Evolutionary conservation across 2,888 invertebrate genomes (phyloP), one percentile per base, ranked within the genome.

Genomic region (Camponotus fellah): DNA sequence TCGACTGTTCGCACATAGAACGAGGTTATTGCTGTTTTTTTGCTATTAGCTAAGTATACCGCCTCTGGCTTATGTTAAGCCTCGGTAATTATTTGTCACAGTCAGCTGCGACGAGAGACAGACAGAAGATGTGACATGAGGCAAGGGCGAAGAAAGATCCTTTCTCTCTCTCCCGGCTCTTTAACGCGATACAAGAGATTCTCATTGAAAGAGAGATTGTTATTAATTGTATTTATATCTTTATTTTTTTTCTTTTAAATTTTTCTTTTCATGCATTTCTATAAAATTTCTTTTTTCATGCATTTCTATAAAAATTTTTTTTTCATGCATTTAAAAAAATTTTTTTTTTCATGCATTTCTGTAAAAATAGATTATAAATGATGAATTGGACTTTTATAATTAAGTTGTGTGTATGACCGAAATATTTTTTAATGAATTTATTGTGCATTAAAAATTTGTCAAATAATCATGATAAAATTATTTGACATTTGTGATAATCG

Each of bases 21-120:
- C 79, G 71, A 80, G 60, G 71, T 71, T 60, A 69, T 60, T 43
- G 79, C 43, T 85, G 64, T 80, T 89, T 92, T 93, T 93, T 93
- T 93, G 92, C 92, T 93, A 93, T 93, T 93, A 93, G 93, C 93
- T 93, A 93, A 93, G 93, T 93, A 93, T 92, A 92, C 92, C 90
- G 92, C 90, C 90, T 93, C 93, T 93, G 93, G 93, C 92, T 93
- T 93, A 92, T 93, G 93, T 93, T 93, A 92, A 93, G 93, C 92
- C 92, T 92, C 91, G 92, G 91, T 93, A 93, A 93, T 93, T 93
- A 93, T 93, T 93, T 93, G 91, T 93, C 93, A 93, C 91, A 91
- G 93, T 93, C 93, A 92, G 88, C 89, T 87, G 88, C 90, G 90
- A 88, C 88, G 89, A 91, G 84, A 86, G 81, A 49, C 86, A 86